Evolutionary conservation across 2,113 vertebrate genomes (phyloP).

Genomic region (Bettongia penicillata): DNA sequence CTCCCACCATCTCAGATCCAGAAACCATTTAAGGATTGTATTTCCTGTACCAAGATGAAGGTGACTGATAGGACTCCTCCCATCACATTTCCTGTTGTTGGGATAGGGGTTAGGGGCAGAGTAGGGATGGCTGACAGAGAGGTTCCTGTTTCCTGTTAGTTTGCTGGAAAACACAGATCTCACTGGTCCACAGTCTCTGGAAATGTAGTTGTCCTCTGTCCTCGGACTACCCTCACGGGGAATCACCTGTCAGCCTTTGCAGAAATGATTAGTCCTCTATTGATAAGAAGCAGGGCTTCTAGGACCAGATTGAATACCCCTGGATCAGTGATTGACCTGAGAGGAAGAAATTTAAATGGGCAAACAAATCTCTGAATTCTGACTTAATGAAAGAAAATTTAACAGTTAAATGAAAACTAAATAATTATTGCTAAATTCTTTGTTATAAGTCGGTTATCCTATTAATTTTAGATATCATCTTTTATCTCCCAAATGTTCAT

Average conservation of each 20-base stretch:
- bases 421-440: background rate
- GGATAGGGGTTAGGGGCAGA: constrained; percentile 47
- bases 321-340: constrained; percentile 1
- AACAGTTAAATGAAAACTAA: constrained; percentile 38
- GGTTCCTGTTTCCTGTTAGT: constrained; percentile 79
- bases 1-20: constrained; percentile 23
- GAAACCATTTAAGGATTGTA: constrained; percentile 33
- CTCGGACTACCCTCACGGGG: constrained; percentile 63
- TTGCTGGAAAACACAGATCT: constrained; percentile 55
- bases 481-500: background rate
- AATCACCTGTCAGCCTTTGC: constrained; percentile 69
- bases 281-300: constrained; percentile 40
- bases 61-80: constrained; percentile 45
- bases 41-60: constrained; percentile 62
- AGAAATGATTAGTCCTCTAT: background rate
- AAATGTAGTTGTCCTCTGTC: constrained; percentile 67
- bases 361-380: constrained; percentile 9
- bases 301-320: constrained; percentile 23
- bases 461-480: background rate
- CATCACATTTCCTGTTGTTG: constrained; percentile 60
- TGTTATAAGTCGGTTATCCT: constrained; percentile 1
- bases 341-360: constrained; percentile 33
- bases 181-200: constrained; percentile 51
- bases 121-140: constrained; percentile 70
- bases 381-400: background rate